Percentiles rank a stretch among this genome's conserved stretches.
phyloP scores from a whole-genome alignment of 2,113 vertebrate species.

The Cryptomyrus ogoouensis region DNA sequence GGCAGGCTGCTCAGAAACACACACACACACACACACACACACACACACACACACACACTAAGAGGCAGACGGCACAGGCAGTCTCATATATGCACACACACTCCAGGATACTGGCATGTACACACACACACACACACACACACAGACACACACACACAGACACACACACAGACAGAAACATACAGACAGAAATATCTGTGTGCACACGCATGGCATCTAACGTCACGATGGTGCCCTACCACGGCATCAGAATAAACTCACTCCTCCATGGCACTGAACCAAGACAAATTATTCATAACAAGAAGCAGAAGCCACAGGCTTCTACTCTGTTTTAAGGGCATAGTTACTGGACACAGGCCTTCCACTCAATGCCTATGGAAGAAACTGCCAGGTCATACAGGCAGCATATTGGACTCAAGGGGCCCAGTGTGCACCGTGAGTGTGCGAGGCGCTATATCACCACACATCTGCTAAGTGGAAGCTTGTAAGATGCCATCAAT shows the following conservation, averaged over 20 bases:
- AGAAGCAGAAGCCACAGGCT: not conserved
- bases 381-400: not conserved
- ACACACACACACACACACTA: not conserved
- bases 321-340: not conserved
- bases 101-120: not conserved
- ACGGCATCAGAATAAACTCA: not conserved
- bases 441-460: not conserved
- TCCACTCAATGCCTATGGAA: not conserved
- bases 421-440: not conserved
- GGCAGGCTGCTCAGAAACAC: not conserved
- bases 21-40: not conserved
- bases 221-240: not conserved
- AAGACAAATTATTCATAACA: slow-evolving; percentile 8
- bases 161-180: not conserved
- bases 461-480: not conserved
- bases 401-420: not conserved
- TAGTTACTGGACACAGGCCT: not conserved
- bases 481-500: not conserved
- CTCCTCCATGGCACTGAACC: not conserved
- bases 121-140: not conserved
- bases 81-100: not conserved
- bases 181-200: slow-evolving; percentile 6
- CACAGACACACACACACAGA: not conserved
- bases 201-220: slow-evolving; percentile 4
- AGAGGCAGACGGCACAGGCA: not conserved